Evolutionary conservation across 2,888 invertebrate genomes (phyloP).

Genomic region (Lithophane ornitopus): DNA sequence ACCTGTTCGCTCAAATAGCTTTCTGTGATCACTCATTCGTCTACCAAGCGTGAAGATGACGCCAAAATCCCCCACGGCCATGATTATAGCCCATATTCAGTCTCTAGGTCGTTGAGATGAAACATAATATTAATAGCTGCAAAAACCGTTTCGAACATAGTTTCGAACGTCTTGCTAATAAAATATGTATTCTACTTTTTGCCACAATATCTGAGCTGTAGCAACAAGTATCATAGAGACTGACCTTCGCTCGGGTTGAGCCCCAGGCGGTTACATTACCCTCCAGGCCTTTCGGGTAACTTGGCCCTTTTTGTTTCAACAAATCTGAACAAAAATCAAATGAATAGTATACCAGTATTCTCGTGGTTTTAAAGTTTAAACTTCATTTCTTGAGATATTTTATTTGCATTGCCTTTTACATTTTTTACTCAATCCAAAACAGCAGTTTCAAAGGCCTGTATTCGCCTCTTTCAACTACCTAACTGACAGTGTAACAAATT

Average conservation of each 20-base stretch:
- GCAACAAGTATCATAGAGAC: conserved; percentile 47
- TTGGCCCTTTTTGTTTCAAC: conserved; percentile 36
- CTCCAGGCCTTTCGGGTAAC: conserved; percentile 40
- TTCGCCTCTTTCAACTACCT: neutral
- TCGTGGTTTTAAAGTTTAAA: neutral
- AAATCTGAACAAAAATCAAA: conserved; percentile 47
- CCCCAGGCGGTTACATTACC: conserved; percentile 24
- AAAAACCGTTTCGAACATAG: conserved; percentile 35
- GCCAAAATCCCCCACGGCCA: conserved; percentile 19
- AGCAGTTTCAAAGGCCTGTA: neutral
- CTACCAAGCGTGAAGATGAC: conserved; percentile 21
- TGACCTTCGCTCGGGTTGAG: conserved; percentile 42
- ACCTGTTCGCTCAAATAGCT: neutral
- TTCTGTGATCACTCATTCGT: conserved; percentile 9
- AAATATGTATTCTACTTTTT: conserved; percentile 58
- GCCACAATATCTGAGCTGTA: conserved; percentile 30
- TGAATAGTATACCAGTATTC: conserved; percentile 10
- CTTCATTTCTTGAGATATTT: neutral
- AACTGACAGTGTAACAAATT: neutral
- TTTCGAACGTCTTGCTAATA: conserved; percentile 28
- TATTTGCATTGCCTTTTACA: neutral
- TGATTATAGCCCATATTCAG: conserved; percentile 27
- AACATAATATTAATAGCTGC: conserved; percentile 42
- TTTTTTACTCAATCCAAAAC: neutral
- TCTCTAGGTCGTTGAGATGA: conserved; percentile 15